A percentile compares a stretch with the other conserved stretches of the same genome.
phyloP scores from a whole-genome alignment of 2,113 vertebrate species.

The Entosphenus tridentatus region DNA sequence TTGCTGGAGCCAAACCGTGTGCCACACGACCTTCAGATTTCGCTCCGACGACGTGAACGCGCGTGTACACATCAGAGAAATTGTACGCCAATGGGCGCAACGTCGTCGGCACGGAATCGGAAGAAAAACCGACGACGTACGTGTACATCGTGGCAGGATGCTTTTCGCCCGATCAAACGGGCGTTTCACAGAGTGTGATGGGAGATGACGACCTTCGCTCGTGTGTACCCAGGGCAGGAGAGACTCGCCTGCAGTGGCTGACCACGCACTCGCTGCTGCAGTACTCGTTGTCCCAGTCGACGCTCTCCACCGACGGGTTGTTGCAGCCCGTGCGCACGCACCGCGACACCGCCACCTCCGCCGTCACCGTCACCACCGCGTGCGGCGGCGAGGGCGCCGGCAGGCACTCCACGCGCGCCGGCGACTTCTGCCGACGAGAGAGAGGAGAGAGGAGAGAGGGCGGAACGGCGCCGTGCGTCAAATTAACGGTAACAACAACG shows the following conservation, averaged over 20 bases:
- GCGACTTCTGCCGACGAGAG: too few relatives aligned
- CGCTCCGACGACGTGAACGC: too few relatives aligned
- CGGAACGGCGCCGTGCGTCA: too few relatives aligned
- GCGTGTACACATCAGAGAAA: neutral
- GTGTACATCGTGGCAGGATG: neutral
- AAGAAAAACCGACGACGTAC: neutral
- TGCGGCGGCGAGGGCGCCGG: too few relatives aligned
- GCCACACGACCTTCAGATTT: too few relatives aligned
- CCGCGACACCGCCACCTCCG: slow-evolving; percentile 12
- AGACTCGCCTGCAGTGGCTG: slow-evolving; percentile 51
- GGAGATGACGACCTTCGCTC: neutral
- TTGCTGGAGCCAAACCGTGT: too few relatives aligned
- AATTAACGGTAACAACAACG: too few relatives aligned
- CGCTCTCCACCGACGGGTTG: slow-evolving; percentile 43
- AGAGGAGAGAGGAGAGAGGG: too few relatives aligned
- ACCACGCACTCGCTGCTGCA: slow-evolving; percentile 74
- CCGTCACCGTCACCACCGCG: too few relatives aligned
- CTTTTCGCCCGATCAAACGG: neutral
- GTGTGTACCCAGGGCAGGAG: neutral
- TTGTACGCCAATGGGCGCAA: neutral
- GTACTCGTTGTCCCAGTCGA: slow-evolving; percentile 70
- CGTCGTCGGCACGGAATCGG: neutral
- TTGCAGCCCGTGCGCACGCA: slow-evolving; percentile 53
- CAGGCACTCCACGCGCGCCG: too few relatives aligned
- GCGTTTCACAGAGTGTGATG: neutral